Conservation (phyloP, 2,113 vertebrate genomes). For the Tachysurus fulvidraco region DNA sequence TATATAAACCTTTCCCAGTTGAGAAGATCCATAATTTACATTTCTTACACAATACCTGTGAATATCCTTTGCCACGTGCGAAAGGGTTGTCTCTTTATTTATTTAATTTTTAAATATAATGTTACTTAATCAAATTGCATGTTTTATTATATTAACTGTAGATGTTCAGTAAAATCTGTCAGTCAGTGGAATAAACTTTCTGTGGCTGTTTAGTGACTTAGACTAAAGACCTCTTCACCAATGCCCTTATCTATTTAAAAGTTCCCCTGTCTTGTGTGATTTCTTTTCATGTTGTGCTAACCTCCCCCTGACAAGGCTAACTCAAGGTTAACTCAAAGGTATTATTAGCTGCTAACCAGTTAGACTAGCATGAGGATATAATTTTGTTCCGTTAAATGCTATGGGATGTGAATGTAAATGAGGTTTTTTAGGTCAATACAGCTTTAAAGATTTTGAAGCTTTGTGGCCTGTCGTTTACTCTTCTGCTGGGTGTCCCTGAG, state of each 20-base stretch:
- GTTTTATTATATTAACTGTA: neutral
- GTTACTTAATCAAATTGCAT: neutral
- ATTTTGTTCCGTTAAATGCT: neutral
- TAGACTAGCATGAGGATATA: neutral
- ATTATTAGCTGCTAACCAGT: neutral
- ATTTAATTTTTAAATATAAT: neutral
- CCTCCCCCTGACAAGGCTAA: neutral
- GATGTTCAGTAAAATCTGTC: neutral
- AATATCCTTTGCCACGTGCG: neutral
- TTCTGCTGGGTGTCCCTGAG: constrained; percentile 21
- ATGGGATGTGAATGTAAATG: neutral
- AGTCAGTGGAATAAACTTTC: neutral
- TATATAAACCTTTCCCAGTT: neutral
- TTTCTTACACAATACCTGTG: neutral
- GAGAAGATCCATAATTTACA: neutral
- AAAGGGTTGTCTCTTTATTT: neutral
- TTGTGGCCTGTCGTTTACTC: neutral
- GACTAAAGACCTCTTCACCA: neutral
- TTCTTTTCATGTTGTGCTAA: neutral
- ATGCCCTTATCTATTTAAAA: neutral
- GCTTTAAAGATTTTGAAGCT: neutral
- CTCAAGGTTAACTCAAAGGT: neutral
- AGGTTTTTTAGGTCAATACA: neutral
- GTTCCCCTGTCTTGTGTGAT: neutral
- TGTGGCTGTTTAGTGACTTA: neutral